phyloP scores from a whole-genome alignment of 1,140 invertebrate species.

The Carposina sasakii region DNA sequence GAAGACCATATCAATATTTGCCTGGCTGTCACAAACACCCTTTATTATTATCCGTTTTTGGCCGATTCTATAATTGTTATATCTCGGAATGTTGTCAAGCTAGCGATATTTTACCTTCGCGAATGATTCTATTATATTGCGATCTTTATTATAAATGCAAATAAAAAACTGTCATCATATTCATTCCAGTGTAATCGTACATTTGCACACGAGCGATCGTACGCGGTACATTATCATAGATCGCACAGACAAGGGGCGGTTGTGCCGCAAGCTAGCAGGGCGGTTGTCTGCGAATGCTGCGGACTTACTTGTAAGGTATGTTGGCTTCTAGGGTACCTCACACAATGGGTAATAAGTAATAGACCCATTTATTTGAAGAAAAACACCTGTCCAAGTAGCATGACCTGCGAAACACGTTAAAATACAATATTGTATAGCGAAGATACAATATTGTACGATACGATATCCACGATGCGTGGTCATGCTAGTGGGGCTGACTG shows the following conservation, averaged over 20 bases:
- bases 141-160: no score
- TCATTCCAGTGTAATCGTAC: conserved; percentile 37
- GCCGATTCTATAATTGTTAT: no score
- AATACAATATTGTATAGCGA: neutral
- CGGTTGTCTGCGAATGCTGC: neutral
- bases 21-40: no score
- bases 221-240: conserved; percentile 33
- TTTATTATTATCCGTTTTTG: no score
- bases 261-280: neutral
- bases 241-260: neutral
- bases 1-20: no score
- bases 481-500: no score
- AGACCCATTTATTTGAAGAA: neutral
- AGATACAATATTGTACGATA: neutral
- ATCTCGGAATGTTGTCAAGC: no score
- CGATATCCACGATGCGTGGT: no score
- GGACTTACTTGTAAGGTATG: neutral
- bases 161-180: no score
- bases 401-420: neutral
- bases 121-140: no score
- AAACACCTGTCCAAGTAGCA: neutral
- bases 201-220: conserved; percentile 32
- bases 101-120: no score
- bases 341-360: neutral
- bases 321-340: neutral